These are phyloP conservation scores for Hofmannophila pseudospretella DNA, from an alignment of 2,888 invertebrate genomes.

Conservation along the genomic window DNA sequence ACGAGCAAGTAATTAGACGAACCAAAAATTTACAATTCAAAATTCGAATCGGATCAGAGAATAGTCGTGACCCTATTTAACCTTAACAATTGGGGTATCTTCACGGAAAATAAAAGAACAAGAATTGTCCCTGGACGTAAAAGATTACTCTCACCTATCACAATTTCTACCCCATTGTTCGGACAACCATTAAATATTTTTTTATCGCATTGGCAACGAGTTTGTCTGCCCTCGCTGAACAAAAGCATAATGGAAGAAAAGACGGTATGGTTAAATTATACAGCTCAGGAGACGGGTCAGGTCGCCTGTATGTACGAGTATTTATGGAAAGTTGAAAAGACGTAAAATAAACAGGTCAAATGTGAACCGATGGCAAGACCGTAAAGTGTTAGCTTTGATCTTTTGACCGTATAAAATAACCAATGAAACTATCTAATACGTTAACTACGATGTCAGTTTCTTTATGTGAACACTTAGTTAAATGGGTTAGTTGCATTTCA, in stretches of 20 bases:
- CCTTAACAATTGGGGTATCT: constrained; percentile 53
- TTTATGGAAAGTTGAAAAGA: constrained; percentile 30
- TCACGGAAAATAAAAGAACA: constrained; percentile 51
- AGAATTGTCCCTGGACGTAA: constrained; percentile 53
- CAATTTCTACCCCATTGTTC: constrained; percentile 70
- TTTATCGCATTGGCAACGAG: constrained; percentile 58
- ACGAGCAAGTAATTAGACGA: constrained; percentile 1
- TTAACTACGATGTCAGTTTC: no score
- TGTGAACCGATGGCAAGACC: constrained; percentile 9
- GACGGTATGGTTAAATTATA: constrained; percentile 57
- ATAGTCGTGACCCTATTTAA: constrained; percentile 56
- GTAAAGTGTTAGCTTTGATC: constrained; percentile 15
- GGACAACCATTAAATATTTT: constrained; percentile 62
- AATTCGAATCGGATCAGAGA: constrained; percentile 41
- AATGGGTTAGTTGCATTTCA: no score
- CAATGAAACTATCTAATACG: no score
- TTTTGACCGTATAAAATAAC: constrained; percentile 8
- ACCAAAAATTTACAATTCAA: constrained; percentile 51
- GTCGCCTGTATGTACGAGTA: constrained; percentile 47
- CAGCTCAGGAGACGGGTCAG: constrained; percentile 51
- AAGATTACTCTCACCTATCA: constrained; percentile 76
- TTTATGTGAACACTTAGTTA: no score
- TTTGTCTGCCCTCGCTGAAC: constrained; percentile 59
- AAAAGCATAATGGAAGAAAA: constrained; percentile 65
- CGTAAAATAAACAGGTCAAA: constrained; percentile 14